Evolutionary conservation across 1,140 invertebrate species (phyloP).

Genomic region (Scaptomyza montana): DNA sequence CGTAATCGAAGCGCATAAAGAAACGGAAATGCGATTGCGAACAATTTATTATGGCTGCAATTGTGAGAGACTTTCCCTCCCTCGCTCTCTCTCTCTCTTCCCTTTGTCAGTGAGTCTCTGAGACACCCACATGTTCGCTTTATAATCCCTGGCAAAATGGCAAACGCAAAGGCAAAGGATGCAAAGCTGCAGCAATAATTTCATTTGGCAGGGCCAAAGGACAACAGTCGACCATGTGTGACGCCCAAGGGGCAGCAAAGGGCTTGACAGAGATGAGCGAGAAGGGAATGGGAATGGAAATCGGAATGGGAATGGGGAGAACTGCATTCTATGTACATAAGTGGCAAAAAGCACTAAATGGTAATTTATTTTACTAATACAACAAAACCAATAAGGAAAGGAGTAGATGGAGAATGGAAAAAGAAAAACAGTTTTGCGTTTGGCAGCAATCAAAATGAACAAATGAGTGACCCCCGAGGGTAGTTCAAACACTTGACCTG

Average conservation of each 20-base stretch:
- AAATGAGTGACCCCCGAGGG: conserved; percentile 80
- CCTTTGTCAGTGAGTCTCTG: background rate
- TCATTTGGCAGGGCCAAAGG: conserved; percentile 77
- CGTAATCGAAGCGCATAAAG: conserved; percentile 82
- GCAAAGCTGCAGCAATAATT: conserved; percentile 79
- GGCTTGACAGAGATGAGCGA: background rate
- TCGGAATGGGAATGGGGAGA: no score
- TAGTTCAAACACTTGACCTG: conserved; percentile 70
- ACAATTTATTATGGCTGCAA: conserved; percentile 79
- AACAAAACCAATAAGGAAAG: conserved; percentile 57
- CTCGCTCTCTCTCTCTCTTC: conserved; percentile 1
- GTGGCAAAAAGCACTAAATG: conserved; percentile 82
- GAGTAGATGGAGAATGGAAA: conserved; percentile 26
- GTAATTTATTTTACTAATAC: conserved; percentile 83
- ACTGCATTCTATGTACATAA: conserved; percentile 37
- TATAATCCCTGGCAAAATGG: conserved; percentile 59
- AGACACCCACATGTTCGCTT: conserved; percentile 46
- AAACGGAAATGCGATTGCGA: conserved; percentile 80
- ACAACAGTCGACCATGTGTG: conserved; percentile 78
- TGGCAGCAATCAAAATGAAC: conserved; percentile 76
- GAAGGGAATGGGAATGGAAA: background rate
- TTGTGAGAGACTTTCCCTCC: conserved; percentile 44
- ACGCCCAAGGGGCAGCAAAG: conserved; percentile 33
- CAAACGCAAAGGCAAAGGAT: conserved; percentile 59
- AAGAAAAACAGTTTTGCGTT: conserved; percentile 70